Evolutionary conservation across 2,113 vertebrate genomes (phyloP).

Genomic region (Oncorhynchus masou): DNA sequence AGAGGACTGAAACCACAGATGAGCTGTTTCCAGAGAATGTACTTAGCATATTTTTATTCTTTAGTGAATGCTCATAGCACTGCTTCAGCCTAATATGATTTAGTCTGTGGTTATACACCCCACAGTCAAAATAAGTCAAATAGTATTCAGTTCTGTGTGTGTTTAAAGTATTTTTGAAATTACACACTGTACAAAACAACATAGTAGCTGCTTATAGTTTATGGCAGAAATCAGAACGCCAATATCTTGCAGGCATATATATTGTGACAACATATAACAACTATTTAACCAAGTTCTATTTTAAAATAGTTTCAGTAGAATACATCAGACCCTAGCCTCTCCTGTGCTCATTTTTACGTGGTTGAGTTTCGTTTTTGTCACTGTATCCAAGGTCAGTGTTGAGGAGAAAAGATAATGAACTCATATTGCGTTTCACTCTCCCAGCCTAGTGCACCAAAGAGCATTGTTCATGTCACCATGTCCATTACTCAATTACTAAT

Average conservation of each 20-base stretch:
- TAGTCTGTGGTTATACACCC: not conserved
- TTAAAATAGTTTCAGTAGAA: not conserved
- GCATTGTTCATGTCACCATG: conserved; percentile 76
- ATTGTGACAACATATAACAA: not conserved
- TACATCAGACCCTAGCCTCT: conserved; percentile 28
- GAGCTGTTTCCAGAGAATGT: conserved; percentile 45
- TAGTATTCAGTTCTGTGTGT: not conserved
- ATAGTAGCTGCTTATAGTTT: no score
- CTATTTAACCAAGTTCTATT: not conserved
- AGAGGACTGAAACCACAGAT: conserved; percentile 53
- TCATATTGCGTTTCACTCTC: conserved; percentile 69
- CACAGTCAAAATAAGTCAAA: not conserved
- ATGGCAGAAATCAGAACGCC: no score
- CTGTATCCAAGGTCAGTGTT: conserved; percentile 66
- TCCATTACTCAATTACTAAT: conserved; percentile 80
- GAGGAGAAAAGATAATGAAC: conserved; percentile 69
- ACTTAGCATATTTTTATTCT: conserved; percentile 44
- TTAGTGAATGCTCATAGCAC: conserved; percentile 1
- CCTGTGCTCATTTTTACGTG: conserved; percentile 59
- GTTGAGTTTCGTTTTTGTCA: conserved; percentile 74
- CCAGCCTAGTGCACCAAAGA: conserved; percentile 23
- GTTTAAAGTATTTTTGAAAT: not conserved
- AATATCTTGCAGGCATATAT: not conserved
- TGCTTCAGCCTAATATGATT: not conserved
- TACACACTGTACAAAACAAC: not conserved